Percentiles rank a stretch among this genome's conserved stretches.
Evolutionary conservation across 2,113 vertebrate species (phyloP).

Genomic region (Calypte anna): DNA sequence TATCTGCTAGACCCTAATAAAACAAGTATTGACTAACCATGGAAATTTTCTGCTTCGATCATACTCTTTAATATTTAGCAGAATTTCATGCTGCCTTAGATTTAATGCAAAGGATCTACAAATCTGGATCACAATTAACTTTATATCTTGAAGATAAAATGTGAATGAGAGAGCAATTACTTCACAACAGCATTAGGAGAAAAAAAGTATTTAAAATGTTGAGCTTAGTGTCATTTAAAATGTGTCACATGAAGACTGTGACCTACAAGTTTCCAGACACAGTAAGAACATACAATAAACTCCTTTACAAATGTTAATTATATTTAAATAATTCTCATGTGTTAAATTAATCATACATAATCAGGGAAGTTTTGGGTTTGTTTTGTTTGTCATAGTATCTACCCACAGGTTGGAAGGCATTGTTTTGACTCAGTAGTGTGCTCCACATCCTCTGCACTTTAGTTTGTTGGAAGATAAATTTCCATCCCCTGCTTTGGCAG

Average conservation of each 20-base stretch:
- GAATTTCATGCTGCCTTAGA: not conserved
- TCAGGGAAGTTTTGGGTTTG: fast-evolving
- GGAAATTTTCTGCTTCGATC: conserved; percentile 20
- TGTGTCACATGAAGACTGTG: not conserved
- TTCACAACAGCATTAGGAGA: not conserved
- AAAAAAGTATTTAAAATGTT: not conserved
- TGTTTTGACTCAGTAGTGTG: not conserved
- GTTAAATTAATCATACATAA: not conserved
- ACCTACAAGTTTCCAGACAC: not conserved
- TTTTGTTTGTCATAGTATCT: not conserved
- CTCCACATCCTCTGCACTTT: not conserved
- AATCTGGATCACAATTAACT: not conserved
- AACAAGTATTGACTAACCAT: conserved; percentile 4
- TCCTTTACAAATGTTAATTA: not conserved
- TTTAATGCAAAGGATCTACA: conserved; percentile 27
- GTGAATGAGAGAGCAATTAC: conserved; percentile 21
- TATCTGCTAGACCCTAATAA: conserved; percentile 4
- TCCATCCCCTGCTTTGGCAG: fast-evolving
- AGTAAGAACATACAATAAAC: not conserved
- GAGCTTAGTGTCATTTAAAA: not conserved
- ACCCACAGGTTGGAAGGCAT: not conserved
- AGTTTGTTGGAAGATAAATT: not conserved
- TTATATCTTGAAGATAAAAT: conserved; percentile 46
- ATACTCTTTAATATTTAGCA: conserved; percentile 43
- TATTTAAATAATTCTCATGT: not conserved